These are phyloP conservation scores for Sphinx pinastri DNA, from an alignment of 2,888 invertebrate species.

Conservation along the genomic window DNA sequence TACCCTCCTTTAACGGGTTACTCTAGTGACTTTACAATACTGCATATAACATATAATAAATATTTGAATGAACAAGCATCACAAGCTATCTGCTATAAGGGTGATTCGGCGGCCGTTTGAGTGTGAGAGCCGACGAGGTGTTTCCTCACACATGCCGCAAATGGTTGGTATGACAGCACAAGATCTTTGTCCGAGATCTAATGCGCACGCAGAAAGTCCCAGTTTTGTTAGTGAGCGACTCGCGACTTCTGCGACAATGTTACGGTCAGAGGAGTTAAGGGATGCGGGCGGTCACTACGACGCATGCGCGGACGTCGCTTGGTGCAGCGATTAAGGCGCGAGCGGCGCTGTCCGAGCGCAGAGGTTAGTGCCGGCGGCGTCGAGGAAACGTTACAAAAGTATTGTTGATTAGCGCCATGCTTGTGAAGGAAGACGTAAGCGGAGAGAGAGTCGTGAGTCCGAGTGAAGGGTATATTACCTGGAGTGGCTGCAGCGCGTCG, in stretches of 20 bases:
- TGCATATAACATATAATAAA: no score
- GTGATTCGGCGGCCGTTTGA: no score
- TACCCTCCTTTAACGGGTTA: no score
- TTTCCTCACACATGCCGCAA: neutral
- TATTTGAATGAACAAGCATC: no score
- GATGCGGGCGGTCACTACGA: neutral
- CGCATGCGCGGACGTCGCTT: neutral
- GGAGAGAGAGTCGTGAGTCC: neutral
- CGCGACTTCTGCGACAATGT: neutral
- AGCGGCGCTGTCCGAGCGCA: conserved; percentile 17
- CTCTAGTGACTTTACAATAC: no score
- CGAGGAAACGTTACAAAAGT: neutral
- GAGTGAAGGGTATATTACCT: conserved; percentile 52
- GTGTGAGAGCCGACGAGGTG: no score
- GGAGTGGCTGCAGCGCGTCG: conserved; percentile 70
- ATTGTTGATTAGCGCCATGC: neutral
- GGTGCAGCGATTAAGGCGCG: neutral
- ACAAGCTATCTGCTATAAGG: no score
- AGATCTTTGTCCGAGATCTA: neutral
- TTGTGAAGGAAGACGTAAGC: neutral
- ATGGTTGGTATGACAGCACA: no score
- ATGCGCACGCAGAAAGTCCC: neutral
- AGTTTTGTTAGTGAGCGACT: neutral
- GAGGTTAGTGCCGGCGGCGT: conserved; percentile 1
- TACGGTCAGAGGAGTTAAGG: neutral